Base-by-base conservation (phyloP, 2,888 invertebrate species). In the Lacanobia oleracea region DNA sequence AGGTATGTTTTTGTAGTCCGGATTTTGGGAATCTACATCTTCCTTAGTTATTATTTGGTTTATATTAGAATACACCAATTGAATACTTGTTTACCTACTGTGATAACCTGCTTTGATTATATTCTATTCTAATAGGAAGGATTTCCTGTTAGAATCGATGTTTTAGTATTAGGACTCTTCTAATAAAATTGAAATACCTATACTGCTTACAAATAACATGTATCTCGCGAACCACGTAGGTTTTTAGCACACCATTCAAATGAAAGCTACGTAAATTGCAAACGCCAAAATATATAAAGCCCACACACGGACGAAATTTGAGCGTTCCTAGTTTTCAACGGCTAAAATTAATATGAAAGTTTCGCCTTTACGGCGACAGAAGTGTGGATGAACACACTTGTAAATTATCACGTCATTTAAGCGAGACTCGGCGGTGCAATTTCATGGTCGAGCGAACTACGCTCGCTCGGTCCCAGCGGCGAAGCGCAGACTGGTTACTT, bases 331-430 rank as follows among this genome's bases (percentile, higher is more conserved):
- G 81, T 79, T 85, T 86, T 77, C 79, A 81, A 68, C 86, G 56
- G 72, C 66, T 77, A 79, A 87, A 86, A 87, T 88, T 84, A 87
- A 87, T 88, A 87, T 82, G 83, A 85, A 87, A 89, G 84, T 88
- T 88, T 86, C 79, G 73, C 84, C 69, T 86, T 80, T 82, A 81
- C 75, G 61, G 79, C 75, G 83, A 86, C 85, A 87, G 86, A 87
- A 88, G 85, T 87, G 88, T 87, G 86, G 86, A 89, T 86, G 89
- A 89, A 87, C 87, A 87, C 88, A 87, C 87, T 90, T 90, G 89
- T 91, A 91, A 92, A 92, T 92, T 92, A 92, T 91, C 92, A 89
- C 90, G 90, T 89, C 92, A 90, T 92, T 91, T 91, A 89, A 84
- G 82, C 84, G 87, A 87, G 87, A 86, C 87, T 86, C 87, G 86